Evolutionary conservation across 2,888 invertebrate genomes (phyloP), one percentile per base, ranked within the genome.

Genomic region (Orchesella flavescens): DNA sequence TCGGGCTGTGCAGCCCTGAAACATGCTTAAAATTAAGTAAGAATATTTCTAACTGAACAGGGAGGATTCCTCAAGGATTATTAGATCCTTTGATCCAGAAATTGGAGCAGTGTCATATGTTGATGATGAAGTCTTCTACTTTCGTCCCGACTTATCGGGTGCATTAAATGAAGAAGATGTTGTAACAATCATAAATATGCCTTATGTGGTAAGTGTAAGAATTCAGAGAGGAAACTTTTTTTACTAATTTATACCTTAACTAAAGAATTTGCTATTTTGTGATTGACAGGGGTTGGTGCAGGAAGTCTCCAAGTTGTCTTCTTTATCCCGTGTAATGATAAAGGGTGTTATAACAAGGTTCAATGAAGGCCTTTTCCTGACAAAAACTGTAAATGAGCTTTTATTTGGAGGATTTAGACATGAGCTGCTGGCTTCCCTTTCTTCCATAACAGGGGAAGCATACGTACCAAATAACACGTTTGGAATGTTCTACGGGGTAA

Each of bases 151-250:
- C n/a, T 19, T 84, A 12, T 80, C 83, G 7, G 57, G 57, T 24
- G 86, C 81, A 44, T 34, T 34, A 7, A 71, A 10, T 2, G 77
- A 85, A 5, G 43, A 65, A 0, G 86, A 86, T 46, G 46, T 49
- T n/a, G 74, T 86, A 9, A 85, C 86, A 3, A 71, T 86, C n/a
- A 43, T 86, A 3, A 86, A 86, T 59, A 69, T 86, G n/a, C 86
- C 86, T 13, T 86, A 61, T 53, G 83, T 85, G 15, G 86, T 82
- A 75, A 69, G 83, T 61, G 9, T 43, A n/a, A n/a, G n/a, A n/a
- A n/a, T n/a, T n/a, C n/a, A n/a, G n/a, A 13, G 17, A 57, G 7
- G 17, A n/a, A 57, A 12, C n/a, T 57, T 57, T 57, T 13, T 13
- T 57, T n/a, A n/a, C n/a, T n/a, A n/a, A n/a, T n/a, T n/a, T n/a